Percentiles rank a stretch among this genome's conserved stretches.
These are phyloP conservation scores for Lepas anatifera DNA, from an alignment of 2,888 invertebrate genomes.

Conservation along the genomic window DNA sequence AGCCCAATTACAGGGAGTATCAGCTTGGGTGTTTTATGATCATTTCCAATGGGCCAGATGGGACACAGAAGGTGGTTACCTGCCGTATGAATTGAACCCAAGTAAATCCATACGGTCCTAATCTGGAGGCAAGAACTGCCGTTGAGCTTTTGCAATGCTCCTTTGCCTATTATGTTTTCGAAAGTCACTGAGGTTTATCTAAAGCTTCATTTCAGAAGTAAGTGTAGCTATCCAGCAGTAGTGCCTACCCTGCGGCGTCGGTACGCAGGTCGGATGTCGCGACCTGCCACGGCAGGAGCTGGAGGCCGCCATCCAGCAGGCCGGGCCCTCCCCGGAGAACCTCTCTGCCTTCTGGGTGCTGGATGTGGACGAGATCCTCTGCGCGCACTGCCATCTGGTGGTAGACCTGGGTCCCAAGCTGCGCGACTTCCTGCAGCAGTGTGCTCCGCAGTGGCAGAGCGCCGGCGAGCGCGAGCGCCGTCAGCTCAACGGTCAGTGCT, in stretches of 20 bases:
- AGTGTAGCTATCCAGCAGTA: too few species aligned
- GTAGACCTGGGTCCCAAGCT: neutral
- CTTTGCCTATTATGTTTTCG: too few species aligned
- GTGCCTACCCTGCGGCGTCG: neutral
- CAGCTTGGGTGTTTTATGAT: too few species aligned
- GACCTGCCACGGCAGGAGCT: neutral
- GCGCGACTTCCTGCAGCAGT: slow-evolving; percentile 1
- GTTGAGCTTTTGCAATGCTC: too few species aligned
- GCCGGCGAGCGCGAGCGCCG: neutral
- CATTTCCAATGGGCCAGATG: too few species aligned
- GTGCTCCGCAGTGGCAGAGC: neutral
- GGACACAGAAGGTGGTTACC: too few species aligned
- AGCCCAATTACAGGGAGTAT: too few species aligned
- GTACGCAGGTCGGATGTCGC: neutral
- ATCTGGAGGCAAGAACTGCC: too few species aligned
- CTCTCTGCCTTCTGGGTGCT: neutral
- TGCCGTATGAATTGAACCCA: too few species aligned
- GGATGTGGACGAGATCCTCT: neutral
- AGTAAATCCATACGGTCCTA: too few species aligned
- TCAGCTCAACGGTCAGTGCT: neutral
- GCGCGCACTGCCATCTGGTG: neutral
- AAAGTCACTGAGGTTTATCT: too few species aligned
- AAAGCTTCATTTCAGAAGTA: too few species aligned
- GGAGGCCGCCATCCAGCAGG: neutral
- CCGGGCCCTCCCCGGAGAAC: neutral